Percentiles rank a stretch among this genome's conserved stretches.
Evolutionary conservation across 2,888 invertebrate genomes (phyloP).

Genomic region (Druceiella hillmani): DNA sequence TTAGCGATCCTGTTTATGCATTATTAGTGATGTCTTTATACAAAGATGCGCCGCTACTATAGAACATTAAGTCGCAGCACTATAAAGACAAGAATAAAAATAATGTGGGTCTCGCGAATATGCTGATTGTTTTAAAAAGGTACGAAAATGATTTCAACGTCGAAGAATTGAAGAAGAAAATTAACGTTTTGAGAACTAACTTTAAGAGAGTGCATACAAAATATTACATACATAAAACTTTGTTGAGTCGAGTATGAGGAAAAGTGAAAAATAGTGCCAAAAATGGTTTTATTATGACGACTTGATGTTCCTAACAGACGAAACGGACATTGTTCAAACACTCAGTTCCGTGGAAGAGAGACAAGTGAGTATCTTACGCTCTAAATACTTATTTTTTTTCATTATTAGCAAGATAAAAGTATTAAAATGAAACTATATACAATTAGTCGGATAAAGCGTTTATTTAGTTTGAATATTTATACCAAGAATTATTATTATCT

Average conservation of each 20-base stretch:
- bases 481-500: no score
- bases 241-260: slow-evolving; percentile 10
- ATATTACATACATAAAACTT: slow-evolving; percentile 10
- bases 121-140: slow-evolving; percentile 11
- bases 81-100: slow-evolving; percentile 12
- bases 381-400: slow-evolving; percentile 11
- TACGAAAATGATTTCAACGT: slow-evolving; percentile 11
- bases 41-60: slow-evolving; percentile 13
- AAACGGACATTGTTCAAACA: slow-evolving; percentile 12
- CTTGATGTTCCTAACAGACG: slow-evolving; percentile 12
- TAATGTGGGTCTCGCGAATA: slow-evolving; percentile 11
- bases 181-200: slow-evolving; percentile 9
- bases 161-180: slow-evolving; percentile 11
- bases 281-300: slow-evolving; percentile 10
- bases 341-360: slow-evolving; percentile 10
- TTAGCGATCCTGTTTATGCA: no score
- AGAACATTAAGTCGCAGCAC: slow-evolving; percentile 12
- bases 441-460: no score
- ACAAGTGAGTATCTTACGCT: slow-evolving; percentile 12
- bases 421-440: no score
- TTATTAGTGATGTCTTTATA: slow-evolving; percentile 12
- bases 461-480: no score
- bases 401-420: slow-evolving; percentile 10
- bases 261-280: slow-evolving; percentile 10
- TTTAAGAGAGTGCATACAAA: slow-evolving; percentile 12